Conservation (phyloP, 2,113 vertebrate species). For the Ciconia maguari region DNA sequence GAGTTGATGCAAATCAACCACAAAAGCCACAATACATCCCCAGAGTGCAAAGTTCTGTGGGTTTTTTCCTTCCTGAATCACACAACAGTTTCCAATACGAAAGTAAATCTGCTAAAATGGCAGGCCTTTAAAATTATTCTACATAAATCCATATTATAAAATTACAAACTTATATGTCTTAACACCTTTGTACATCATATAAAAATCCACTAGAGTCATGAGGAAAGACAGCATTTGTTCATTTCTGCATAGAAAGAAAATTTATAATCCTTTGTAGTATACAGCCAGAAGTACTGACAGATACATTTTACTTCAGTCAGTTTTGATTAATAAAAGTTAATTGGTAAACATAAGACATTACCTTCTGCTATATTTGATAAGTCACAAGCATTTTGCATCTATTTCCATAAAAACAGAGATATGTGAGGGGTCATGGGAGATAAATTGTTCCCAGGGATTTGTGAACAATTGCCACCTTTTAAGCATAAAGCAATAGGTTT, state of each 20-base stretch:
- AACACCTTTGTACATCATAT: background rate
- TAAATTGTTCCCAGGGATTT: background rate
- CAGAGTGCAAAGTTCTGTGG: background rate
- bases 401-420: constrained; percentile 18
- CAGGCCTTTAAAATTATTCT: background rate
- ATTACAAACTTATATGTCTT: background rate
- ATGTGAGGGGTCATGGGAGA: background rate
- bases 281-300: background rate
- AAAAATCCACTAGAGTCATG: background rate
- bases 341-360: constrained; percentile 20
- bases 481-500: background rate
- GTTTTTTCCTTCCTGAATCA: background rate
- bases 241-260: background rate
- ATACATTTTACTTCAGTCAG: background rate
- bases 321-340: constrained; percentile 45
- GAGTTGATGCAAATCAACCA: constrained; percentile 27
- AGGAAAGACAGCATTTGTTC: background rate
- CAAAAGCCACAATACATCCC: background rate
- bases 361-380: background rate
- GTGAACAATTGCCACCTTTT: background rate
- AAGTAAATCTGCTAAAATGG: background rate
- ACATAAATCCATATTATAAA: background rate
- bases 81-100: background rate
- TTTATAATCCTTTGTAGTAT: background rate
- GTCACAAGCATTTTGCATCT: constrained; percentile 5